Evolutionary conservation across 2,888 invertebrate species (phyloP), one percentile per base, ranked within the genome.

Genomic region (Anagyrus pseudococci): DNA sequence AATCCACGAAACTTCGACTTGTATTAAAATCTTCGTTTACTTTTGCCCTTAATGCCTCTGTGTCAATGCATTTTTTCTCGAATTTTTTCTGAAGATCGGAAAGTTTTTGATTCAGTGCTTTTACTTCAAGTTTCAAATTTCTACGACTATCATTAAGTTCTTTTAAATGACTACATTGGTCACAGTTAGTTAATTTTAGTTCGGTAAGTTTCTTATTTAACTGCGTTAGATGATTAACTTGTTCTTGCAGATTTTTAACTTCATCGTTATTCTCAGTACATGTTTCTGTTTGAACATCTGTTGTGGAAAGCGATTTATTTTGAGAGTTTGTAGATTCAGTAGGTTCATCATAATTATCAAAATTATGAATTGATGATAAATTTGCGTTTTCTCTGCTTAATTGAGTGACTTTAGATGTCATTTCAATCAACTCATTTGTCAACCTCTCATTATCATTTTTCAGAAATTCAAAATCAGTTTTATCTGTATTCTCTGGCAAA

Each of bases 161-260:
- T 8, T 69, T 72, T 7, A 74, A 48, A 47, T 77, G 71, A 0
- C 50, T 58, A 23, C 78, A 79, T 20, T 75, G 70, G 19, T 52
- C 67, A 50, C 79, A 79, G 2, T 71, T 61, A 2, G 67, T 68
- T 2, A 73, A 56, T 64, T 76, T 77, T n/a, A 73, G 29, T 1
- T 75, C 72, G 15, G 68, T 68, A n/a, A 77, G 67, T 33, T 75
- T 76, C 25, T 71, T 67, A 25, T 78, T 78, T 22, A 75, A 60
- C 8, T 60, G 23, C 7, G 65, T 71, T 6, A 79, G 52, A 20
- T 70, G 56, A 4, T 69, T 58, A 1, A 74, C 59, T 63, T 74
- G 57, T 6, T 71, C 70, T 23, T 73, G 57, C n/a, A 77, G 62
- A 29, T 57, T 64, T 37, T 2, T 37, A 8, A 57, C 62, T 6